Base-by-base conservation (phyloP, 2,113 vertebrate species). In the Ailuropoda melanoleuca region DNA sequence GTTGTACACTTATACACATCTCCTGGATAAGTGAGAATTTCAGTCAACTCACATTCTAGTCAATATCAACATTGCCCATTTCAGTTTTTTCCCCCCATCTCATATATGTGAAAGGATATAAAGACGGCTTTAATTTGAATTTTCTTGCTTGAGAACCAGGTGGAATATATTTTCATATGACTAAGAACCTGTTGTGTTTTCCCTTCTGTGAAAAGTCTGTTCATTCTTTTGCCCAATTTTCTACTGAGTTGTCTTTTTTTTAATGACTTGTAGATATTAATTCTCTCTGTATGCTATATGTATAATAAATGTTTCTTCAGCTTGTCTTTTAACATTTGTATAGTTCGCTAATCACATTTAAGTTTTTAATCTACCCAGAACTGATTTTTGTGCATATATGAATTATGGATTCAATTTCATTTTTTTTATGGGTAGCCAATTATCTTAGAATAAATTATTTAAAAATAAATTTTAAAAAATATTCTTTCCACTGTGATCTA, bases 401-500 rank as follows among this genome's bases (percentile, higher is more conserved):
- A 97, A 56, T 93, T 97, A 97, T 93, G 43, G 68, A 56, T 92
- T 15, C 43, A 92, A 96, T 92, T 95, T 97, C 8, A 48, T 72
- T 87, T 96, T 96, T 97, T 93, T 95, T 93, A 95, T 90, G 83
- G 62, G 39, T 46, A 97, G 86, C 50, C 46, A 96, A 92, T 97
- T 96, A 92, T 97, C 53, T 95, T 29, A 66, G n/a, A 48, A 92
- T 97, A 78, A 97, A 93, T 95, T 97, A 90, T 95, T 98, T 95
- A 83, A 96, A 95, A 85, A 75, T 88, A 88, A 96, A 95, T 97
- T 95, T 53, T 39, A 94, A 84, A 26, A 29, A 31, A 60, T 43
- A 86, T 86, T 93, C 60, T 90, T 96, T 43, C 46, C 18, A 46
- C 62, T 95, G 56, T 93, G n/a, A 93, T 93, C 37, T 86, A 56